Conservation (phyloP, 2,888 invertebrate species). For the Eilema griseolum region DNA sequence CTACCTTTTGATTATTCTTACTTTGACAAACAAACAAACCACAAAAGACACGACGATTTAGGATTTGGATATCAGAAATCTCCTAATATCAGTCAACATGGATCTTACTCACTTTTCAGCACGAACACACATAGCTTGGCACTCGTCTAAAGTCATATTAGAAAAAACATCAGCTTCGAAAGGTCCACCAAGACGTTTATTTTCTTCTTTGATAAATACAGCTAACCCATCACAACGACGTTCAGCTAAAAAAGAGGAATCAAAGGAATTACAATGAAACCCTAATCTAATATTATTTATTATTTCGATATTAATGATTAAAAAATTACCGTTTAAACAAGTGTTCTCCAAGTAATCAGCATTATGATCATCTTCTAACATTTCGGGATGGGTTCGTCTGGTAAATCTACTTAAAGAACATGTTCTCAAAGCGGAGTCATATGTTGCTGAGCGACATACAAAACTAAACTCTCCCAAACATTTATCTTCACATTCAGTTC, state of each 20-base stretch:
- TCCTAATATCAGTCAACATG: neutral
- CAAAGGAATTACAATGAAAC: conserved; percentile 1
- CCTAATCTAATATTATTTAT: neutral
- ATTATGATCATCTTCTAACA: conserved; percentile 94
- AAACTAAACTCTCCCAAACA: conserved; percentile 96
- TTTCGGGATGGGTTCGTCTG: conserved; percentile 93
- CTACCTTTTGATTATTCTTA: neutral
- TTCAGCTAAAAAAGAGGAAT: conserved; percentile 88
- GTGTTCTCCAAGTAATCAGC: conserved; percentile 97
- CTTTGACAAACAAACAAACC: neutral
- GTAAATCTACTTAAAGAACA: conserved; percentile 94
- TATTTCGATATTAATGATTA: neutral
- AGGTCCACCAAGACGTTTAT: conserved; percentile 94
- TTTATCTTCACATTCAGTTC: conserved; percentile 96
- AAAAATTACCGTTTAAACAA: conserved; percentile 91
- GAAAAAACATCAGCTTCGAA: conserved; percentile 96
- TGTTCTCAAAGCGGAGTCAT: conserved; percentile 91
- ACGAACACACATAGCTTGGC: conserved; percentile 94
- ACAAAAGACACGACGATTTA: neutral
- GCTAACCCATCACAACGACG: conserved; percentile 94
- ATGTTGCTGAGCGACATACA: conserved; percentile 95
- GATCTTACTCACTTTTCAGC: conserved; percentile 91
- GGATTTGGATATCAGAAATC: neutral
- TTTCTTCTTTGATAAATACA: conserved; percentile 96
- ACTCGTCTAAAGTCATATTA: conserved; percentile 95